Conservation (phyloP, 2,888 invertebrate species). For the Notocelia uddmanniana region DNA sequence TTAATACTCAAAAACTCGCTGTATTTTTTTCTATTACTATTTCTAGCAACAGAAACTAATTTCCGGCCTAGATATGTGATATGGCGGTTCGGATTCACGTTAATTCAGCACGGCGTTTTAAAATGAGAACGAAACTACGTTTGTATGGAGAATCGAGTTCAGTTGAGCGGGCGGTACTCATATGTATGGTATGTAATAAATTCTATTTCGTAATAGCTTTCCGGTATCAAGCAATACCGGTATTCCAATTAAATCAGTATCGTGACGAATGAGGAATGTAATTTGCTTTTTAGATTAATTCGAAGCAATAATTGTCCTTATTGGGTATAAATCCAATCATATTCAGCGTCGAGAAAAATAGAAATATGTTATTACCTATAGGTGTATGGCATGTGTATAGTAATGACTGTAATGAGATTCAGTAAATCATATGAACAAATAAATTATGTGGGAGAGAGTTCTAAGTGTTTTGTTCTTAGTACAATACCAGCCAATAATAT, state of each 20-base stretch:
- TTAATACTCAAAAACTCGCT: no score
- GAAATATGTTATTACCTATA: background rate
- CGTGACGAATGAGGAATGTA: conserved; percentile 9
- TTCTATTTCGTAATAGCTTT: conserved; percentile 9
- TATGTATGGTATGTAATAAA: background rate
- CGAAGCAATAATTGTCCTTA: conserved; percentile 2
- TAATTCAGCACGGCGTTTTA: no score
- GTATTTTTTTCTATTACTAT: no score
- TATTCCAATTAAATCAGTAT: conserved; percentile 21
- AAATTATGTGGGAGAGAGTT: background rate
- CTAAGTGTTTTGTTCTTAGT: no score
- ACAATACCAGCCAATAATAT: no score
- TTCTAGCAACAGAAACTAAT: no score
- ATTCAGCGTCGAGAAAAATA: background rate
- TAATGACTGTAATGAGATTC: background rate
- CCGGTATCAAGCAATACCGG: conserved; percentile 10
- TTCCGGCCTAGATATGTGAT: no score
- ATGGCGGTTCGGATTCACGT: no score
- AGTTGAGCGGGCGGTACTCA: no score
- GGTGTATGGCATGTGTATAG: no score
- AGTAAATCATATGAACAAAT: background rate
- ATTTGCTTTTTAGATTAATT: conserved; percentile 22
- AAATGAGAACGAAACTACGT: no score
- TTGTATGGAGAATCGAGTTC: no score
- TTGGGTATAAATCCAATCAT: conserved; percentile 9